phyloP scores from a whole-genome alignment of 2,797 vertebrate genomes.

The Parauchenoglanis punctatus region DNA sequence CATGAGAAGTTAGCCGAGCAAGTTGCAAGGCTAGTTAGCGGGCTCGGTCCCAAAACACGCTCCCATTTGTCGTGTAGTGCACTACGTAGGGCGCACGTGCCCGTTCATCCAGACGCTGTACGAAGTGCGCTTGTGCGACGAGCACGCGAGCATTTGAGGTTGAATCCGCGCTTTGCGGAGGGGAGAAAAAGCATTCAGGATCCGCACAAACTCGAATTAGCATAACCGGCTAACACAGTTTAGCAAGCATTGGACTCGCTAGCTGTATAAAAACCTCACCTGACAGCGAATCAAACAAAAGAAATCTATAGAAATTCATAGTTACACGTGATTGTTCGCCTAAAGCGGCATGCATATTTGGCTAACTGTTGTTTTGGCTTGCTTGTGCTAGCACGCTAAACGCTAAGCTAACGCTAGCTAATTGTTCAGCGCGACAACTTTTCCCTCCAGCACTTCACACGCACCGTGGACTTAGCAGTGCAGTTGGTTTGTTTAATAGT shows the following conservation, averaged over 20 bases:
- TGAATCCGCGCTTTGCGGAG: not conserved
- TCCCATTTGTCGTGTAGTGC: not conserved
- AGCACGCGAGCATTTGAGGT: not conserved
- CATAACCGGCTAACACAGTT: not conserved
- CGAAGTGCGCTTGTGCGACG: not conserved
- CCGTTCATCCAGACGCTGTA: too few species aligned
- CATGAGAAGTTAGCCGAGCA: slow-evolving; percentile 26
- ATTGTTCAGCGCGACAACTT: slow-evolving; percentile 79
- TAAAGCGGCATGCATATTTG: too few species aligned
- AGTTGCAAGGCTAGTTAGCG: slow-evolving; percentile 13
- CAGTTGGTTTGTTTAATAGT: not conserved
- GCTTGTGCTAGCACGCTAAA: slow-evolving; percentile 53
- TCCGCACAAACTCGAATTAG: not conserved
- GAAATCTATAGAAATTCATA: not conserved
- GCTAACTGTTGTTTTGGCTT: slow-evolving; percentile 44
- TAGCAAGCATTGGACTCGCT: not conserved
- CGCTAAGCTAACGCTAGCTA: slow-evolving; percentile 62
- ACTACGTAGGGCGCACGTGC: slow-evolving; percentile 21
- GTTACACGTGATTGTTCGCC: too few species aligned
- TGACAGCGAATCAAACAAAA: not conserved
- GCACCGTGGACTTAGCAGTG: not conserved
- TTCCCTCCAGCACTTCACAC: slow-evolving; percentile 53
- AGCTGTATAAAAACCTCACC: not conserved
- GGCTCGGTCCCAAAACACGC: not conserved
- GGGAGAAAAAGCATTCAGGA: not conserved